A percentile compares a stretch with the other conserved stretches of the same genome.
Evolutionary conservation across 2,113 vertebrate species (phyloP).

Genomic region (Neodontobutis hainanensis): DNA sequence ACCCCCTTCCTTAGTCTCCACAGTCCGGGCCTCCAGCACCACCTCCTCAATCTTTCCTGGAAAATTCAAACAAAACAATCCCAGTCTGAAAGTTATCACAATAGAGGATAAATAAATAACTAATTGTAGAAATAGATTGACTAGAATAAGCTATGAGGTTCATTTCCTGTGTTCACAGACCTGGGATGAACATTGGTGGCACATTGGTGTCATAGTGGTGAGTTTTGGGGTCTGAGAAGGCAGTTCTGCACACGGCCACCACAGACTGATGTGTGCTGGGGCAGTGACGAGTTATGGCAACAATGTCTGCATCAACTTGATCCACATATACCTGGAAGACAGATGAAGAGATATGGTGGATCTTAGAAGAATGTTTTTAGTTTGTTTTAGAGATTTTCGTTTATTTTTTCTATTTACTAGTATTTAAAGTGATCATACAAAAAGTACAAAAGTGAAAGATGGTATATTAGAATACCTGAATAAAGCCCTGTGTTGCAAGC

Average conservation of each 20-base stretch:
- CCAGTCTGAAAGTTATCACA: too few species aligned
- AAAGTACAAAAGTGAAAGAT: too few species aligned
- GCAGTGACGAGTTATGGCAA: conserved; percentile 94
- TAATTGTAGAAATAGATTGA: neutral
- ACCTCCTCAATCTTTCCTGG: conserved; percentile 95
- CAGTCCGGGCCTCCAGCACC: conserved; percentile 89
- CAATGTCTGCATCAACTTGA: conserved; percentile 95
- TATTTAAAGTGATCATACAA: too few species aligned
- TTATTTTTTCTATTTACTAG: too few species aligned
- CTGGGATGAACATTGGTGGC: conserved; percentile 96
- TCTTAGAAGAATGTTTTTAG: too few species aligned
- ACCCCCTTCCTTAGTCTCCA: conserved; percentile 77
- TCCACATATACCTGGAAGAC: conserved; percentile 91
- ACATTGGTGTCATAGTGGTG: conserved; percentile 85
- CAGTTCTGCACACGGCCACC: conserved; percentile 91
- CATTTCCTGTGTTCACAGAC: conserved; percentile 69
- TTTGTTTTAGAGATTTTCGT: too few species aligned
- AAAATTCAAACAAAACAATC: neutral
- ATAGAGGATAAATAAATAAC: neutral
- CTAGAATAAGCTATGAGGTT: too few species aligned
- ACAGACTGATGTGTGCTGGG: conserved; percentile 95
- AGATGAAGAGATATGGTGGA: neutral
- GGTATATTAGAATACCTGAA: conserved; percentile 76
- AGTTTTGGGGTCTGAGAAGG: conserved; percentile 90
- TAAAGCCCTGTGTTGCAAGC: conserved; percentile 88